phyloP scores from a whole-genome alignment of 1,140 invertebrate species.

The Polyergus mexicanus region DNA sequence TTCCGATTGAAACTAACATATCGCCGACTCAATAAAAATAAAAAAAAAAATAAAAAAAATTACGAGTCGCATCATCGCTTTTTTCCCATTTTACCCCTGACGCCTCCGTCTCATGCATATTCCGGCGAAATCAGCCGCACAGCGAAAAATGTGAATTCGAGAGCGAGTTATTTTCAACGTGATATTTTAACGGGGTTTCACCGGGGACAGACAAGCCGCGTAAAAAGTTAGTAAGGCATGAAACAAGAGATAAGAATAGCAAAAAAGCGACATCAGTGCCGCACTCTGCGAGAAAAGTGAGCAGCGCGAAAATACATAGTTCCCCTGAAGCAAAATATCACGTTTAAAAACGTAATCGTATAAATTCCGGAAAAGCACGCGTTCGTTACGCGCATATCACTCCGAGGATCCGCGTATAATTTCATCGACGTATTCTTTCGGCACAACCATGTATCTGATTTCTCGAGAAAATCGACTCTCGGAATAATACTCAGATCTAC shows the following conservation, averaged over 20 bases:
- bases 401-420: constrained; percentile 17
- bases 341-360: constrained; percentile 50
- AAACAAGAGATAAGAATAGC: constrained; percentile 62
- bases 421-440: constrained; percentile 16
- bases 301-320: constrained; percentile 31
- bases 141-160: constrained; percentile 56
- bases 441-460: constrained; percentile 46
- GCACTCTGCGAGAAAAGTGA: background rate
- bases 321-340: constrained; percentile 46
- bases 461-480: constrained; percentile 43
- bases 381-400: constrained; percentile 52
- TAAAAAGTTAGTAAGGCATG: constrained; percentile 64
- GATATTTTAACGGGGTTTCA: constrained; percentile 54
- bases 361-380: constrained; percentile 31
- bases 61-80: constrained; percentile 56
- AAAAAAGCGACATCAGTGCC: constrained; percentile 12
- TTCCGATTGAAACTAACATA: constrained; percentile 48
- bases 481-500: background rate
- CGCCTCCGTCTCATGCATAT: constrained; percentile 61
- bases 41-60: constrained; percentile 40
- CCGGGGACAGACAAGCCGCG: constrained; percentile 42
- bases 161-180: constrained; percentile 63
- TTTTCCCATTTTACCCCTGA: constrained; percentile 52
- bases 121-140: constrained; percentile 56
- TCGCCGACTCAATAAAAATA: constrained; percentile 5